Evolutionary conservation across 2,888 invertebrate species (phyloP).

Genomic region (Ophioninae sp.): DNA sequence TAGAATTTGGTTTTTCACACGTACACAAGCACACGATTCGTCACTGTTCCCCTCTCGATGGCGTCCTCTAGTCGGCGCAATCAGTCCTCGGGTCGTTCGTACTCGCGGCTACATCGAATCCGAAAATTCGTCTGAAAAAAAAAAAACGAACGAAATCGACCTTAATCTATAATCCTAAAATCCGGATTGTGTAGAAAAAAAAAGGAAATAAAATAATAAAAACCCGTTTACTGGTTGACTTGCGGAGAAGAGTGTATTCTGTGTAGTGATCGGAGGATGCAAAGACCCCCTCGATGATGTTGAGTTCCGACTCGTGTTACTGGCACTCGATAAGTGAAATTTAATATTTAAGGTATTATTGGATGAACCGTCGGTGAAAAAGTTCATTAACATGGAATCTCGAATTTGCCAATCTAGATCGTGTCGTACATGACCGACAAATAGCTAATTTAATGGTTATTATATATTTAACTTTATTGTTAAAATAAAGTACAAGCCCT

Average conservation of each 20-base stretch:
- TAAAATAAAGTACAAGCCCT: too few relatives aligned
- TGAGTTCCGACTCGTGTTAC: neutral
- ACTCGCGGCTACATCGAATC: slow-evolving; percentile 53
- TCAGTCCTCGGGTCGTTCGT: slow-evolving; percentile 61
- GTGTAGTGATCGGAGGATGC: neutral
- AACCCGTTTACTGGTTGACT: neutral
- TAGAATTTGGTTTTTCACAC: slow-evolving; percentile 71
- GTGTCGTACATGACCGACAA: too few relatives aligned
- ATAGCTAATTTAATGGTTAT: too few relatives aligned
- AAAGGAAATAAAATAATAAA: neutral
- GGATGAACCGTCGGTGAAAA: too few relatives aligned
- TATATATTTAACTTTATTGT: too few relatives aligned
- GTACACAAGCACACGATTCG: slow-evolving; percentile 61
- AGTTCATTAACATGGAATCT: too few relatives aligned
- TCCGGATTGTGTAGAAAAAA: neutral
- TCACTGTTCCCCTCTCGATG: slow-evolving; percentile 30
- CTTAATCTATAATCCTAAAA: slow-evolving; percentile 12
- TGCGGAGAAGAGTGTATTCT: neutral
- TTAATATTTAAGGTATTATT: neutral
- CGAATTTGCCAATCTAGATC: too few relatives aligned
- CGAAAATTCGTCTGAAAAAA: slow-evolving; percentile 37
- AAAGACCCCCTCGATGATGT: neutral
- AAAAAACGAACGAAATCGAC: slow-evolving; percentile 44
- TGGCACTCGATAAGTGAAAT: slow-evolving; percentile 3
- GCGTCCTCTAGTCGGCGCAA: slow-evolving; percentile 51